Conservation (phyloP, 2,113 vertebrate genomes). For the Syrrhaptes paradoxus region DNA sequence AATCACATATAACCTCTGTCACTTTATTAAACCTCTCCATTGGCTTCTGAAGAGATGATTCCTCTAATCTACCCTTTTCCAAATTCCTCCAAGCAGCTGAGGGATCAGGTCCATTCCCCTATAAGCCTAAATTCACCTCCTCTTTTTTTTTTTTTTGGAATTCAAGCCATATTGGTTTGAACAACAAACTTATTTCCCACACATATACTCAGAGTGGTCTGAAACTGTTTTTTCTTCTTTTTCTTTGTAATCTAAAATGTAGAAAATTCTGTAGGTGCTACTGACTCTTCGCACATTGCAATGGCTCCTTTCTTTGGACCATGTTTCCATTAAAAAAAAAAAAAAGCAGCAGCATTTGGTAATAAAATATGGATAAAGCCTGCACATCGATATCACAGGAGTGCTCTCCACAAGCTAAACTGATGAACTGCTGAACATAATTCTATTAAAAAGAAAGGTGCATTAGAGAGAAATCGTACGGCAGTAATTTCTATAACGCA, state of each 20-base stretch:
- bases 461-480: conserved; percentile 37
- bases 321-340: not conserved
- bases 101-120: not conserved
- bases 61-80: not conserved
- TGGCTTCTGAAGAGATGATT: not conserved
- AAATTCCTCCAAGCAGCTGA: not conserved
- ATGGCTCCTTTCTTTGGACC: not conserved
- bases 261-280: not conserved
- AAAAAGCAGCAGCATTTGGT: not conserved
- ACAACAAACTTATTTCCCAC: not conserved
- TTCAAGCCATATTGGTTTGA: not conserved
- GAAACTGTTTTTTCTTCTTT: not conserved
- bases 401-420: not conserved
- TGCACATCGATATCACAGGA: not conserved
- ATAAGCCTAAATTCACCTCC: not conserved
- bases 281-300: not conserved
- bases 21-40: not conserved
- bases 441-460: conserved; percentile 1
- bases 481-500: conserved; percentile 51
- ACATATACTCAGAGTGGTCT: not conserved
- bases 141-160: not conserved
- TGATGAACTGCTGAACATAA: conserved; percentile 49
- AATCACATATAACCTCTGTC: not conserved
- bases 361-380: conserved; percentile 26
- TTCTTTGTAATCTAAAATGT: not conserved